A percentile compares a stretch with the other conserved stretches of the same genome.
phyloP scores from a whole-genome alignment of 1,140 invertebrate species.

The Lethocerus indicus region DNA sequence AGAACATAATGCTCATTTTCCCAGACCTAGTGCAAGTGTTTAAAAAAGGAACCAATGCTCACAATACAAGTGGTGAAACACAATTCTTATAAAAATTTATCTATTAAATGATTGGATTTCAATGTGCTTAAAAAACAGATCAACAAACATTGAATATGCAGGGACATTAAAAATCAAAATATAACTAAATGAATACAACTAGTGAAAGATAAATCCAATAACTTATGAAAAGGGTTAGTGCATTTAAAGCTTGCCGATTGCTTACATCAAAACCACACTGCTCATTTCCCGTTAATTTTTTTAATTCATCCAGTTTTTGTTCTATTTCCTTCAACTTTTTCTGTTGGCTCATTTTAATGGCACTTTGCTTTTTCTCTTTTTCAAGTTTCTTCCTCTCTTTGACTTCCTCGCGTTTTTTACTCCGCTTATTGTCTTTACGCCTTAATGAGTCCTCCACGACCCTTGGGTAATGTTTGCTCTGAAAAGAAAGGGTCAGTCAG shows the following conservation, averaged over 20 bases:
- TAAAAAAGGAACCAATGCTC: no score
- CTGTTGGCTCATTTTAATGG: conserved; percentile 71
- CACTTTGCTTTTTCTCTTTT: conserved; percentile 65
- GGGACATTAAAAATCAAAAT: background rate
- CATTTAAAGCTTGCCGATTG: conserved; percentile 17
- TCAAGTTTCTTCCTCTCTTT: conserved; percentile 67
- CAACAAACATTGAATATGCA: no score
- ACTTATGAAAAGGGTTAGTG: background rate
- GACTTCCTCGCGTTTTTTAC: conserved; percentile 55
- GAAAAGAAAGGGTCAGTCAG: no score
- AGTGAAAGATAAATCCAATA: background rate
- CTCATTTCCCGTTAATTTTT: conserved; percentile 75
- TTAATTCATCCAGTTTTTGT: conserved; percentile 72
- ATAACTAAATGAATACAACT: conserved; percentile 1
- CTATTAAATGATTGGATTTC: no score
- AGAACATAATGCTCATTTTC: no score
- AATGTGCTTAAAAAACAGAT: no score
- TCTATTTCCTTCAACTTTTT: conserved; percentile 81
- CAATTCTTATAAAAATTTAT: no score
- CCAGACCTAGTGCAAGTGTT: no score
- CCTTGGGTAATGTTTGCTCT: conserved; percentile 73
- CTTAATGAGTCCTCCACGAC: conserved; percentile 71
- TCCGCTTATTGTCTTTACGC: conserved; percentile 57
- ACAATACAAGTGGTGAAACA: no score
- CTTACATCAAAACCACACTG: conserved; percentile 34